Percentiles rank a stretch among this genome's conserved stretches.
phyloP scores from a whole-genome alignment of 2,888 invertebrate species.

The Piscicola geometra region DNA sequence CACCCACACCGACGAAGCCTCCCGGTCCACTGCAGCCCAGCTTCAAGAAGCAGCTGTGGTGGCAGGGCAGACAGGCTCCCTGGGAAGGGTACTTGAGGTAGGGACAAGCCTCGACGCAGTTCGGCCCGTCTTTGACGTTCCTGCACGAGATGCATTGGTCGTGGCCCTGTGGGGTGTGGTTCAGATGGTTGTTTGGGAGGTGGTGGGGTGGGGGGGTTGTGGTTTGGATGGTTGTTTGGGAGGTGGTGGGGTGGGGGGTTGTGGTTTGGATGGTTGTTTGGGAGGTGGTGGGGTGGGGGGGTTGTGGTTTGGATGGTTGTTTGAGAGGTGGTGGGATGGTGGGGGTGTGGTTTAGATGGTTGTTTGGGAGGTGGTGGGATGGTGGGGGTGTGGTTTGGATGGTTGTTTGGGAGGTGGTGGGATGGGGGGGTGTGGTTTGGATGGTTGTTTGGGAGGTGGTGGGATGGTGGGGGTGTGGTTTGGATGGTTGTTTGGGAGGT shows the following conservation, averaged over 20 bases:
- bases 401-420: too few relatives aligned
- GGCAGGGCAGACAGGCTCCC: slow-evolving; percentile 61
- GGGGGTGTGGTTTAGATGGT: too few relatives aligned
- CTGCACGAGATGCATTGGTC: slow-evolving; percentile 69
- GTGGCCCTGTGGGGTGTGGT: slow-evolving; percentile 60
- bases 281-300: too few relatives aligned
- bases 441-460: neutral
- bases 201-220: neutral
- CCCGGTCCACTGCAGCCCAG: slow-evolving; percentile 59
- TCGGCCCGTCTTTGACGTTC: slow-evolving; percentile 38
- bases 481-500: too few relatives aligned
- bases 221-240: neutral
- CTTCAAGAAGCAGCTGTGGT: slow-evolving; percentile 56
- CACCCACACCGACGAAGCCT: slow-evolving; percentile 74
- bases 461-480: too few relatives aligned
- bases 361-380: too few relatives aligned
- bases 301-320: too few relatives aligned
- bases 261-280: neutral
- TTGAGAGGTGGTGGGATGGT: too few relatives aligned
- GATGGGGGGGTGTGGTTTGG: neutral
- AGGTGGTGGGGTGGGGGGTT: neutral
- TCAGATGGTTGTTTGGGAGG: neutral
- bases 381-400: too few relatives aligned
- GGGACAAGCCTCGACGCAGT: slow-evolving; percentile 39
- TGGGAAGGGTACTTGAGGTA: slow-evolving; percentile 65